Conservation (phyloP, 2,888 invertebrate genomes). For the Mythimna pallens region DNA sequence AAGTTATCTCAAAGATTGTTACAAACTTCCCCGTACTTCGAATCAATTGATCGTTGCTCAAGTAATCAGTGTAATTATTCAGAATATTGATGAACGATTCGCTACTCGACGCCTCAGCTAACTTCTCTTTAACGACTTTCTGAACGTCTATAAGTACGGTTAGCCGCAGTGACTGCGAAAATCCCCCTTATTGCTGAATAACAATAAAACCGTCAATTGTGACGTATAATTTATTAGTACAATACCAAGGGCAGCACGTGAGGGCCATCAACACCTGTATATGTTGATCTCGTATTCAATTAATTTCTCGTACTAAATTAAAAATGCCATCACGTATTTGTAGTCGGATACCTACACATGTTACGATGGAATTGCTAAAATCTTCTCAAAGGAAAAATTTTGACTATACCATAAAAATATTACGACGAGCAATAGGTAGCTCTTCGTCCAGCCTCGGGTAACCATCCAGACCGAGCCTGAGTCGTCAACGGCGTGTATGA, state of each 20-base stretch:
- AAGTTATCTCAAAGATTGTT: constrained; percentile 14
- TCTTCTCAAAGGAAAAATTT: not conserved
- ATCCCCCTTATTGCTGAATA: not conserved
- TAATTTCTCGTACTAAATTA: not conserved
- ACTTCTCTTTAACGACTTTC: constrained; percentile 54
- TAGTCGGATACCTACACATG: not conserved
- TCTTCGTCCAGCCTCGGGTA: too few relatives aligned
- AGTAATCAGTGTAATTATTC: constrained; percentile 62
- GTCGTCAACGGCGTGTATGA: too few relatives aligned
- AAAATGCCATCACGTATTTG: not conserved
- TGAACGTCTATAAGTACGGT: not conserved
- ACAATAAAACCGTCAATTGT: not conserved
- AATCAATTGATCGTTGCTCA: constrained; percentile 48
- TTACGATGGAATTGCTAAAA: not conserved
- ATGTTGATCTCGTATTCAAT: not conserved
- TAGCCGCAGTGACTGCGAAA: not conserved
- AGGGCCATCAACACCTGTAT: too few relatives aligned
- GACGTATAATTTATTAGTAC: not conserved
- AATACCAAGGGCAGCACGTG: not conserved
- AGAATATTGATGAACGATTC: constrained; percentile 68
- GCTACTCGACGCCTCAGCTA: constrained; percentile 45
- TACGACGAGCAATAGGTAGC: too few relatives aligned
- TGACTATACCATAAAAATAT: too few relatives aligned
- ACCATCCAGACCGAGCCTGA: too few relatives aligned
- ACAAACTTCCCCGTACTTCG: constrained; percentile 14